Base-by-base conservation (phyloP, 37 sponge, comb jelly and placozoan genomes). In the Diacarnus erythraeanus region DNA sequence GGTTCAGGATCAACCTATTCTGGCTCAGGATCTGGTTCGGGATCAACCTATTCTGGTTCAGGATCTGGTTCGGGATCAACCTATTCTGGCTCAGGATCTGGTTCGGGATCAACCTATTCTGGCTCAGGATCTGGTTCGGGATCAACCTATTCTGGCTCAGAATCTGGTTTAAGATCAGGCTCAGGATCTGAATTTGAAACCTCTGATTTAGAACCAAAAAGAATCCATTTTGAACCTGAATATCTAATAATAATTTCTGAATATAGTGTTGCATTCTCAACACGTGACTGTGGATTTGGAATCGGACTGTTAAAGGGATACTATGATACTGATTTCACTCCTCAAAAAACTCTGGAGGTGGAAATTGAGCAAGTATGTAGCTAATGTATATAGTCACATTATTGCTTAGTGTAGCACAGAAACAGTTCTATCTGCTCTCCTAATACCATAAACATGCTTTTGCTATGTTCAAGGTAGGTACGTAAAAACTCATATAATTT, bases 221-320 rank as follows among this genome's bases (percentile, higher is more conserved):
- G n/a, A 3, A 59, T 59, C 4, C 2, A 4, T 27, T 59, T 17
- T 3, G 35, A 65, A 18, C 31, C 31, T 12, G 33, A 65, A 26
- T 65, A 31, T 30, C 17, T 25, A 60, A 17, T 60, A 25, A 25
- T 60, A 8, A 30, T 65, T 30, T 65, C 66, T 2, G 17, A 25
- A 17, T 65, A 31, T 35, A 31, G 15, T 31, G 35, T 65, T 20
- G 22, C 27, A 60, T 60, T 21, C 22, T 60, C 61, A 60, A 17
- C 58, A 1, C 88, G 31, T 22, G 77, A 87, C 17, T 92, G 92
- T 80, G 85, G 74, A 0, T 26, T 20, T 27, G 81, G 77, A 6
- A 77, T 92, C 44, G n/a, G 79, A 38, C 81, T 84, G 20, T 20
- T 81, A 6, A 12, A 30, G 26, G 81, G 80, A 25, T 61, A 72